Base-by-base conservation (phyloP, 2,113 vertebrate species). In the Petroica traversi region DNA sequence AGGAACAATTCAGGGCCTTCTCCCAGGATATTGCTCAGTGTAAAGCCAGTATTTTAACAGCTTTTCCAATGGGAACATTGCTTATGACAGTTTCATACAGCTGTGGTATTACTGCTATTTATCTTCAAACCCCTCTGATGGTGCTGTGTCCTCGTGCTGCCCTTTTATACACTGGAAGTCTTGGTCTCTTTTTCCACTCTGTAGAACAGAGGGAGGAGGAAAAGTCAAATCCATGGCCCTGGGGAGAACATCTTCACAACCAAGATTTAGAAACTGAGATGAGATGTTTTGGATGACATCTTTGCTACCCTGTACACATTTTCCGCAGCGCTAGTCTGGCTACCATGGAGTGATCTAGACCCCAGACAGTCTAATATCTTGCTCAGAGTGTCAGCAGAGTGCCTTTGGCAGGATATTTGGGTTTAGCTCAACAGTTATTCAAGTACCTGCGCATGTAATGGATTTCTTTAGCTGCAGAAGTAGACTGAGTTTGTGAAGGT, bases 81-180 rank as follows among this genome's bases (percentile, higher is more conserved):
- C 63, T 88, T 85, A 85, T 95, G 95, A 95, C 93, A 96, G 88
- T 95, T 97, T 98, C 96, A 97, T 96, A 92, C 89, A 63, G 63
- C 78, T 88, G 45, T 71, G 36, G 76, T 94, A 97, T 97, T 96
- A 88, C n/a, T 95, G 86, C 92, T 94, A 92, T 98, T 97, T 95
- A 74, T 97, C 95, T 97, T 97, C 89, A 95, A 43, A 52, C 28
- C 45, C 41, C 67, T 95, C 74, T 12, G 40, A 54, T 64, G 46
- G 40, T 41, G 34, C 49, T 69, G 51, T 91, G 89, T 92, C 83
- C 89, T 94, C 83, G 8, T 22, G 51, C 22, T 88, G 92, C 48
- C 59, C 52, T 80, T n/a, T 58, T 8, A 36, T 57, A 28, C 41
- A 19, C 19, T 61, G 48, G 36, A 23, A 82, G 34, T 61, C n/a